Evolutionary conservation across 2,113 vertebrate genomes (phyloP).

Genomic region (Engystomops pustulosus): DNA sequence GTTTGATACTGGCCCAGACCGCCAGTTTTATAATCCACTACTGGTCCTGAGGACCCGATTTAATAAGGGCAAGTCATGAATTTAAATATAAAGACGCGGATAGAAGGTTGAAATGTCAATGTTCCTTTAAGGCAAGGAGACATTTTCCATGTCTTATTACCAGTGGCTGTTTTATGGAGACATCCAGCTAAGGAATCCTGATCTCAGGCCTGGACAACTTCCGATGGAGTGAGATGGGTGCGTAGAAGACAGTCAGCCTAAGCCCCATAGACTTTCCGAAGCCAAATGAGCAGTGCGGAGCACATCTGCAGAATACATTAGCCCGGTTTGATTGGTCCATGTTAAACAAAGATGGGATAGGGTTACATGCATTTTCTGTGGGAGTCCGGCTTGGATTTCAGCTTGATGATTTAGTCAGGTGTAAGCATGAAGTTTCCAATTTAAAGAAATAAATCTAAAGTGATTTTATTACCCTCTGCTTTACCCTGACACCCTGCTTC

Average conservation of each 20-base stretch:
- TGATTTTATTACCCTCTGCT: conserved; percentile 98
- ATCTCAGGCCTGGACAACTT: not conserved
- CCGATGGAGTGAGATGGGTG: conserved; percentile 64
- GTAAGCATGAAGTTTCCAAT: conserved; percentile 99
- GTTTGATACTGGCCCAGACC: too few relatives aligned
- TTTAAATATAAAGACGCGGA: too few relatives aligned
- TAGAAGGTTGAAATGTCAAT: not conserved
- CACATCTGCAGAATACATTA: conserved; percentile 98
- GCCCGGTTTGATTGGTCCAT: conserved; percentile 83
- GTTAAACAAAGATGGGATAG: conserved; percentile 94
- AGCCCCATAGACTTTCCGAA: conserved; percentile 72
- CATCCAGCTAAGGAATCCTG: not conserved
- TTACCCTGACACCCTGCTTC: conserved; percentile 87
- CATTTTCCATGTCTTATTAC: not conserved
- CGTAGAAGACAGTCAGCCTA: conserved; percentile 72
- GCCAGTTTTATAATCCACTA: too few relatives aligned
- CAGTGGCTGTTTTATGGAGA: not conserved
- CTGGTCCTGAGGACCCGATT: too few relatives aligned
- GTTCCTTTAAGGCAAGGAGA: not conserved
- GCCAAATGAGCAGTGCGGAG: conserved; percentile 69
- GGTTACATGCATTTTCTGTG: conserved; percentile 93
- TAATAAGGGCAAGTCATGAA: too few relatives aligned
- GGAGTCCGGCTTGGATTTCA: conserved; percentile 96
- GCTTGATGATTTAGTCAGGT: conserved; percentile 99
- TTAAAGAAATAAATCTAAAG: conserved; percentile 99